Base-by-base conservation (phyloP, 2,797 vertebrate genomes). In the Menidia menidia region DNA sequence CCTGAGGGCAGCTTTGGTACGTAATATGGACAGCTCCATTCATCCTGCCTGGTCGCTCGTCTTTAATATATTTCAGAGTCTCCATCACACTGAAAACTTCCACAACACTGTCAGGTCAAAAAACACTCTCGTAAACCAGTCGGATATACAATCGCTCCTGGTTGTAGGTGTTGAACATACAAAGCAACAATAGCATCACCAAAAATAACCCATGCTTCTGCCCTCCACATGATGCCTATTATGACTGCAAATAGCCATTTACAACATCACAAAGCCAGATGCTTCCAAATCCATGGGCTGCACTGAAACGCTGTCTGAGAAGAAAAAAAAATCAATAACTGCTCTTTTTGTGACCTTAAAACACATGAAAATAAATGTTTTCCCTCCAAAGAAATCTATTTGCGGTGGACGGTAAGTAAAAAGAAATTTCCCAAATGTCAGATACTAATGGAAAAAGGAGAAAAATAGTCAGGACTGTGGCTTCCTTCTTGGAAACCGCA, bases 181-280 rank as follows among this genome's bases (percentile, higher is more conserved):
- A 9, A 9, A 39, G 35, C 35, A 9, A 25, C 30, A 1, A 60
- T 4, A 65, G 31, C 73, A 64, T 75, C 64, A 62, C 10, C 44
- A 44, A 42, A 57, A 42, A 80, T 58, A 53, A 59, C 4, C 60
- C 67, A 61, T 69, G 55, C 77, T 77, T 71, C 43, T 59, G 52
- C 47, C 54, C 60, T 31, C 53, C 66, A 64, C 19, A 45, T 5
- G 55, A 42, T 39, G 18, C 44, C 48, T 55, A 48, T 57, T 64
- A 75, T 65, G 43, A 45, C 25, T 30, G 44, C 19, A 71, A 73
- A 52, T 15, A 31, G 18, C 1, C 25, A 9, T 60, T 73, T 68
- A 1, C 31, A 67, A 35, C 65, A 43, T 56, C 32, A 47, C 14
- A 3, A 43, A 16, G 43, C 18, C 42, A 57, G 44, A 71, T 45